A percentile compares a stretch with the other conserved stretches of the same genome.
Conservation (phyloP, 2,797 vertebrate species). For the Sandelia bainsii region DNA sequence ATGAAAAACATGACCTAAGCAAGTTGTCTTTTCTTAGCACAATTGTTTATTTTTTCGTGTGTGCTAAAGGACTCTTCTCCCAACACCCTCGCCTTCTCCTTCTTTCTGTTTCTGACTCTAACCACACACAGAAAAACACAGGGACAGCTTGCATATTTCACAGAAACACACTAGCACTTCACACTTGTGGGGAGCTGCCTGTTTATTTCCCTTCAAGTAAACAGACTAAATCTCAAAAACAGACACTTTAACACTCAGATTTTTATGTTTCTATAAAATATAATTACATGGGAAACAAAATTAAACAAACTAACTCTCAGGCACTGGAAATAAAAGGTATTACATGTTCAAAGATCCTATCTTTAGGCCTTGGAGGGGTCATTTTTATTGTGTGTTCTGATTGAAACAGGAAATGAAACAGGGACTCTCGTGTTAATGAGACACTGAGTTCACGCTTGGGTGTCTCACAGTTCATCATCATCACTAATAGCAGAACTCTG, state of each 20-base stretch:
- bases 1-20: neutral
- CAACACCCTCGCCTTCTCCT: slow-evolving; percentile 13
- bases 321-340: neutral
- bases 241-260: neutral
- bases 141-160: slow-evolving; percentile 67
- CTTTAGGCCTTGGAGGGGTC: slow-evolving; percentile 17
- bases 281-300: neutral
- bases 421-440: slow-evolving; percentile 30
- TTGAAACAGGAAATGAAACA: slow-evolving; percentile 76
- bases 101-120: slow-evolving; percentile 15
- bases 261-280: neutral
- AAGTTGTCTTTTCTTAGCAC: slow-evolving; percentile 25
- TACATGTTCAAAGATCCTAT: neutral
- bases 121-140: slow-evolving; percentile 30
- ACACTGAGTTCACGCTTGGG: slow-evolving; percentile 29
- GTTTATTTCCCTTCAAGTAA: slow-evolving; percentile 36
- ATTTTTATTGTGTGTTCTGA: slow-evolving; percentile 45
- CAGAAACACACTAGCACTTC: slow-evolving; percentile 53
- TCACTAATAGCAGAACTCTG: slow-evolving; percentile 40
- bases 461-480: slow-evolving; percentile 37
- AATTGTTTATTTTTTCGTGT: slow-evolving; percentile 20
- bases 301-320: neutral
- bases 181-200: slow-evolving; percentile 46
- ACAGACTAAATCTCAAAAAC: slow-evolving; percentile 16
- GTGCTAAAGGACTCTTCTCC: slow-evolving; percentile 22